These are phyloP conservation scores for Alsophila aescularia DNA, from an alignment of 2,888 invertebrate species.

Conservation along the genomic window DNA sequence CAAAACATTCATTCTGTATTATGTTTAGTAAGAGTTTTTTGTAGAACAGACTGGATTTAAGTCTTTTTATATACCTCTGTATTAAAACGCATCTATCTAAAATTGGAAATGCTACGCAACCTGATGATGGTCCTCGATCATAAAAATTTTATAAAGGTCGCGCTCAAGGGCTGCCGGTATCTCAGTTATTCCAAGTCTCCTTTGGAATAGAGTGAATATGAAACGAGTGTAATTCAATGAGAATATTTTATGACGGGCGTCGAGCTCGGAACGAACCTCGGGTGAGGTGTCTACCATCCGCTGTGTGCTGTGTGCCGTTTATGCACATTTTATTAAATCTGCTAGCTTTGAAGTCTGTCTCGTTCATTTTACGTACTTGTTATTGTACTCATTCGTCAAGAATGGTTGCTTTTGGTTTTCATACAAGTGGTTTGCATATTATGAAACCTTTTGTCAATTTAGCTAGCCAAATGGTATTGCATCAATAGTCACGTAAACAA, in stretches of 20 bases:
- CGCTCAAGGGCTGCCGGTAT: slow-evolving; percentile 9
- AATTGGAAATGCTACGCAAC: slow-evolving; percentile 1
- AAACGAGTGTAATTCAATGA: slow-evolving; percentile 39
- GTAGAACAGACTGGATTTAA: too few species aligned
- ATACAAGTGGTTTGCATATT: too few species aligned
- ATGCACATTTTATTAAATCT: slow-evolving; percentile 23
- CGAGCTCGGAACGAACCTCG: neutral
- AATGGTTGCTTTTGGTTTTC: too few species aligned
- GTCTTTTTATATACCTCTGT: neutral
- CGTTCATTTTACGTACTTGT: neutral
- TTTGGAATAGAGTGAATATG: slow-evolving; percentile 35
- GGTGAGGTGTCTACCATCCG: slow-evolving; percentile 5
- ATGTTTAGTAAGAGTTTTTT: too few species aligned
- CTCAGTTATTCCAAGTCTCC: slow-evolving; percentile 22
- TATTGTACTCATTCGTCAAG: too few species aligned
- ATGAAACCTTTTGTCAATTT: too few species aligned
- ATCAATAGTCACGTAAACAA: too few species aligned
- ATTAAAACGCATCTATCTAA: slow-evolving; percentile 7
- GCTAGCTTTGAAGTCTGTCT: slow-evolving; percentile 17
- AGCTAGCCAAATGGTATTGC: too few species aligned
- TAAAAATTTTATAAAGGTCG: slow-evolving; percentile 26
- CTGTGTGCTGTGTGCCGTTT: slow-evolving; percentile 17
- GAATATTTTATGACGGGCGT: slow-evolving; percentile 37
- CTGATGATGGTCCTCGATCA: slow-evolving; percentile 16
- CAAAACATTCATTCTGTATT: too few species aligned